These are phyloP conservation scores for Philantomba maxwellii DNA, from an alignment of 2,113 vertebrate genomes.

Conservation along the genomic window DNA sequence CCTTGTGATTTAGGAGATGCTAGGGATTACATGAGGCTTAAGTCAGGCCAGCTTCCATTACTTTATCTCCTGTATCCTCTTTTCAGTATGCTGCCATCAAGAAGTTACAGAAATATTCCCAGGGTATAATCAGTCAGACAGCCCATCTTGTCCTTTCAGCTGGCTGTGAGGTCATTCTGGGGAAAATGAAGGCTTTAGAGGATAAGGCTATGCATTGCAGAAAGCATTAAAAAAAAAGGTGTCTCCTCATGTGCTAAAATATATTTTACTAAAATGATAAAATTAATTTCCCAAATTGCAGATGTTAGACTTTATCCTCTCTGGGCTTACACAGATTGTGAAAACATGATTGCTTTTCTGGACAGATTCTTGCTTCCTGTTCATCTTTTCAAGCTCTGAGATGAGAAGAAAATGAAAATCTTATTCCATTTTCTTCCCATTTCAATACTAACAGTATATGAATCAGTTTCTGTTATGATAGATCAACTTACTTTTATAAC, in stretches of 20 bases:
- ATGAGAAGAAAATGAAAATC: not conserved
- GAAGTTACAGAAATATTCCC: conserved; percentile 61
- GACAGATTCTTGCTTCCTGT: not conserved
- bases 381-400: not conserved
- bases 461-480: conserved; percentile 4
- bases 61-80: conserved; percentile 53
- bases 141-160: conserved; percentile 5
- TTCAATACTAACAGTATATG: not conserved
- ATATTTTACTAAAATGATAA: conserved; percentile 34
- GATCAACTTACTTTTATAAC: not conserved
- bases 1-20: conserved; percentile 56
- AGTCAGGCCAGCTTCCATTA: conserved; percentile 17
- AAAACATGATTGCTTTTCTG: not conserved
- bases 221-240: not conserved
- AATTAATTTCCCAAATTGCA: conserved; percentile 32
- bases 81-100: conserved; percentile 44
- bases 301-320: not conserved
- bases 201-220: not conserved
- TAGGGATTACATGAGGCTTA: conserved; percentile 51
- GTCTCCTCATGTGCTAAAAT: not conserved
- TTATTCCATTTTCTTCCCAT: not conserved
- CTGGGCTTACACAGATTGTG: not conserved
- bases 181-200: conserved; percentile 16
- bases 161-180: not conserved
- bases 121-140: conserved; percentile 16